phyloP scores from a whole-genome alignment of 2,113 vertebrate genomes.

The Scalopus aquaticus region DNA sequence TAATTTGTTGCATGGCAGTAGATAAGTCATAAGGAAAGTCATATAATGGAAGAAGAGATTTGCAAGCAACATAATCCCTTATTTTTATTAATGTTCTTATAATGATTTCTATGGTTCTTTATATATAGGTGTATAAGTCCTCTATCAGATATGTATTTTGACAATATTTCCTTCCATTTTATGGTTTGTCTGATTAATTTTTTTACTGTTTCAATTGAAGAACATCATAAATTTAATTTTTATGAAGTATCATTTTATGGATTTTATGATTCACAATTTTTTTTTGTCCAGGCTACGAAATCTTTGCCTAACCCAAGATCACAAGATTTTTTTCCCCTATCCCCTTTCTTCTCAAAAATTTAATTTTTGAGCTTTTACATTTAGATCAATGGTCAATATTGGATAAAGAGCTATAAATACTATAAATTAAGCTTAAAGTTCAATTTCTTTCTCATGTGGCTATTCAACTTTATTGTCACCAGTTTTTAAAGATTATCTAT shows the following conservation, averaged over 20 bases:
- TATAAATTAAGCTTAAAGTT: background rate
- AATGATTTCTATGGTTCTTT: background rate
- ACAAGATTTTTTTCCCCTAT: background rate
- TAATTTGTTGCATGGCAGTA: background rate
- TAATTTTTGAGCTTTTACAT: background rate
- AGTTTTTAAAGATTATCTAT: background rate
- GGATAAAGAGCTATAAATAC: background rate
- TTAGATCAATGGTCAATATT: background rate
- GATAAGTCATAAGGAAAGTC: background rate
- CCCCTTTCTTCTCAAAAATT: background rate
- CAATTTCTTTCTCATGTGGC: background rate
- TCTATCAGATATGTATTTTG: background rate
- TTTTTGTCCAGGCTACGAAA: background rate
- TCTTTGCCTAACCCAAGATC: background rate
- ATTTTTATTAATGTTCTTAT: background rate
- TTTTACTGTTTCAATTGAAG: background rate
- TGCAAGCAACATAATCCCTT: background rate
- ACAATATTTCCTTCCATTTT: background rate
- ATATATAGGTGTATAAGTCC: background rate
- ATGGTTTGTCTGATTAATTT: background rate
- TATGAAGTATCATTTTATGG: background rate
- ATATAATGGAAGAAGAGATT: background rate
- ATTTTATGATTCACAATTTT: background rate
- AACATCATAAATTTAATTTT: background rate
- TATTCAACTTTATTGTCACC: background rate